phyloP scores from a whole-genome alignment of 2,888 invertebrate species.

The Heliconius charithonia region DNA sequence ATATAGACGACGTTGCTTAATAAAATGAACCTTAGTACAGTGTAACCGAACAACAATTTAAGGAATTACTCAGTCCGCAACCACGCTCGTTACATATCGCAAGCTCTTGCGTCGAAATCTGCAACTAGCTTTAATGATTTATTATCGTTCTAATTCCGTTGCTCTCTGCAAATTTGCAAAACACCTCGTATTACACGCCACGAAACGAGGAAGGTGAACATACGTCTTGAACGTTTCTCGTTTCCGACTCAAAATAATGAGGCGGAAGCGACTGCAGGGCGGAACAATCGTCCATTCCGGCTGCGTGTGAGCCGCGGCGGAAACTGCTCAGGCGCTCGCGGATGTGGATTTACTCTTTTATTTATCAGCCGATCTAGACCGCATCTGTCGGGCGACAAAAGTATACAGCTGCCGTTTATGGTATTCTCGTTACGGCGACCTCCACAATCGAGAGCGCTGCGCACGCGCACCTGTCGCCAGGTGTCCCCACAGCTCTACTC shows the following conservation, averaged over 20 bases:
- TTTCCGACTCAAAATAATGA: slow-evolving; percentile 74
- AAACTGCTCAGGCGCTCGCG: slow-evolving; percentile 72
- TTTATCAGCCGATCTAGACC: slow-evolving; percentile 79
- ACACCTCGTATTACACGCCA: slow-evolving; percentile 22
- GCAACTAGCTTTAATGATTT: slow-evolving; percentile 57
- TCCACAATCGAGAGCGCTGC: slow-evolving; percentile 59
- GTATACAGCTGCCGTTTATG: slow-evolving; percentile 76
- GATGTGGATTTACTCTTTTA: slow-evolving; percentile 79
- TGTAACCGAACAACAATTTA: slow-evolving; percentile 67
- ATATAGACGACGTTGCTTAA: slow-evolving; percentile 20
- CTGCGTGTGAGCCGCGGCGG: slow-evolving; percentile 68
- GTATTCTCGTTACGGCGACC: slow-evolving; percentile 64
- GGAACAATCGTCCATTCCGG: slow-evolving; percentile 78
- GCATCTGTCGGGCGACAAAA: slow-evolving; percentile 78
- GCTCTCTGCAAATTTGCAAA: slow-evolving; percentile 29
- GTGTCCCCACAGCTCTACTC: slow-evolving; percentile 54
- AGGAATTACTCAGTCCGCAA: slow-evolving; percentile 70
- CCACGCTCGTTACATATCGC: slow-evolving; percentile 76
- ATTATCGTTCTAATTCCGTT: slow-evolving; percentile 46
- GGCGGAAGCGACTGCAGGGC: slow-evolving; percentile 76
- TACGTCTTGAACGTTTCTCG: slow-evolving; percentile 60
- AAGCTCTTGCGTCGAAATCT: slow-evolving; percentile 74
- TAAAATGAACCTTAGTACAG: slow-evolving; percentile 20
- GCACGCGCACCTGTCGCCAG: slow-evolving; percentile 79
- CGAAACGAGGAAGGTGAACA: slow-evolving; percentile 50